These are phyloP conservation scores for Salvelinus sp. DNA, from an alignment of 2,113 vertebrate genomes.

Conservation along the genomic window DNA sequence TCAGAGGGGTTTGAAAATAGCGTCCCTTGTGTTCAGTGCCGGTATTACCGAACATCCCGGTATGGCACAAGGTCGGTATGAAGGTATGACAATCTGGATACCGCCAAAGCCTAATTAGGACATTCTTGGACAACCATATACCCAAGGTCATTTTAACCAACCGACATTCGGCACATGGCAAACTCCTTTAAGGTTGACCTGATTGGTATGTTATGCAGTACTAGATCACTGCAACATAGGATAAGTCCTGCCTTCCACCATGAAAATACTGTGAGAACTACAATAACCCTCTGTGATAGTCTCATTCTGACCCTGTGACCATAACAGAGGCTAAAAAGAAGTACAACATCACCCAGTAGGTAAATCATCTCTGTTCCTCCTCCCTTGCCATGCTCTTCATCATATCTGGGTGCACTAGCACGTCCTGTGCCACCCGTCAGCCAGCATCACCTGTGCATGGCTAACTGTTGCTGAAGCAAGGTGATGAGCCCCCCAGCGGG, in stretches of 20 bases:
- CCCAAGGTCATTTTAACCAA: slow-evolving; percentile 19
- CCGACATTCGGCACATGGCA: background rate
- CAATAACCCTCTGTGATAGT: background rate
- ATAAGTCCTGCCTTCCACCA: background rate
- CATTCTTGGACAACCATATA: slow-evolving; percentile 2
- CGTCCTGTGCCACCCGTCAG: slow-evolving; percentile 18
- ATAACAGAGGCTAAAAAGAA: background rate
- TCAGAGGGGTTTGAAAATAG: too few relatives aligned
- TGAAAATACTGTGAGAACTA: background rate
- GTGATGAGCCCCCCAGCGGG: slow-evolving; percentile 33
- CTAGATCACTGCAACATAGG: background rate
- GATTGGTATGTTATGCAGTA: background rate
- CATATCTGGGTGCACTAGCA: background rate
- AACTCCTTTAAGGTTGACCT: background rate
- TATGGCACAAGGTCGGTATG: too few relatives aligned
- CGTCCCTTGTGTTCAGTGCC: too few relatives aligned
- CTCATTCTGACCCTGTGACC: background rate
- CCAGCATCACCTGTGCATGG: slow-evolving; percentile 24
- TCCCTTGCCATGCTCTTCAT: background rate
- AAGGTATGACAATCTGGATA: too few relatives aligned
- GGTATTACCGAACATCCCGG: too few relatives aligned
- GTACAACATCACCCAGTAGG: background rate
- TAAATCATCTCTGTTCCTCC: background rate
- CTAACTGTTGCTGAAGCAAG: slow-evolving; percentile 33
- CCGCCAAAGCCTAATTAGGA: background rate